phyloP scores from a whole-genome alignment of 1,140 invertebrate species.

The Lasioglossum albipes region DNA sequence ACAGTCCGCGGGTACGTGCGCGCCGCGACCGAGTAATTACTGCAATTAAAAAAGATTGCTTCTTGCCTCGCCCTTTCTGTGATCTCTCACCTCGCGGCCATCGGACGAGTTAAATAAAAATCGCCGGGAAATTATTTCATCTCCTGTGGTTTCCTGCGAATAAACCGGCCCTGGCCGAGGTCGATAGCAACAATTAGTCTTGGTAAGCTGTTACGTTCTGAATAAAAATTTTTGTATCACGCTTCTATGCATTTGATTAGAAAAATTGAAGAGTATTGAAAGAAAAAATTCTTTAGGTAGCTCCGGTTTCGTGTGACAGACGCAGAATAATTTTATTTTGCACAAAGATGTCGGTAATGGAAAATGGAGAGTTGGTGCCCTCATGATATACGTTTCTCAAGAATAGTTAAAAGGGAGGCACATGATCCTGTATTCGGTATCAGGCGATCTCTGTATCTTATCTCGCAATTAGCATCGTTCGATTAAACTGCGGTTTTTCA shows the following conservation, averaged over 20 bases:
- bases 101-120: background rate
- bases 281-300: too few relatives aligned
- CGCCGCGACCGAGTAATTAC: conserved; percentile 40
- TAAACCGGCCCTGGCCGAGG: background rate
- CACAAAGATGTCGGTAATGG: too few relatives aligned
- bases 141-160: background rate
- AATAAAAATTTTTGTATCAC: too few relatives aligned
- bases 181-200: too few relatives aligned
- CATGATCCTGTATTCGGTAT: background rate
- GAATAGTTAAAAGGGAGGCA: too few relatives aligned
- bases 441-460: background rate
- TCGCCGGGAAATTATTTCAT: background rate
- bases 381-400: too few relatives aligned
- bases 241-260: too few relatives aligned
- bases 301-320: too few relatives aligned
- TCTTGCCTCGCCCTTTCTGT: background rate
- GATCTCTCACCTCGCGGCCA: background rate
- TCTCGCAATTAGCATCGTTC: background rate
- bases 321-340: too few relatives aligned
- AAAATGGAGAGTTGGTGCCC: too few relatives aligned
- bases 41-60: conserved; percentile 28
- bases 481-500: background rate
- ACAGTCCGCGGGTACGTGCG: background rate
- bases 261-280: too few relatives aligned
- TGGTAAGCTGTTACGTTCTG: too few relatives aligned